Conservation (phyloP, 2,113 vertebrate genomes). For the Crypturellus undulatus region DNA sequence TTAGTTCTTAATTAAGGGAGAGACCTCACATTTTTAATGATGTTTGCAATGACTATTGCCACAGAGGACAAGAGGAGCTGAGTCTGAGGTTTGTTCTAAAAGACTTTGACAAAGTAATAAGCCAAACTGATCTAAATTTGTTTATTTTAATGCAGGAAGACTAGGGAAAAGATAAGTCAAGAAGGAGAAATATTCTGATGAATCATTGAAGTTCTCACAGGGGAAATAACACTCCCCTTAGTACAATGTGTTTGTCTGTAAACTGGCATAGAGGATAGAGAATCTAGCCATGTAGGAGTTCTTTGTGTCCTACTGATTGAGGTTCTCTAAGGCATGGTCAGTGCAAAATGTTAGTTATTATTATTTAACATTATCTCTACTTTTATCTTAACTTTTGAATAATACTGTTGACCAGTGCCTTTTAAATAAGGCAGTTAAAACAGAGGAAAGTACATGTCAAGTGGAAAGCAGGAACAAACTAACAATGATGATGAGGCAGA, state of each 20-base stretch:
- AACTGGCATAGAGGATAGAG: not conserved
- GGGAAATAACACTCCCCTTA: constrained; percentile 21
- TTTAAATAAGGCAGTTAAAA: not conserved
- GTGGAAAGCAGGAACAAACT: not conserved
- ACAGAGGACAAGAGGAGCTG: constrained; percentile 59
- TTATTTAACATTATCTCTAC: not conserved
- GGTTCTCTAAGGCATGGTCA: not conserved
- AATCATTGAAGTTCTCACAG: not conserved
- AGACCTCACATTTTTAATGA: constrained; percentile 80
- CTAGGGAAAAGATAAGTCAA: not conserved
- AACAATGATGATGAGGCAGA: not conserved
- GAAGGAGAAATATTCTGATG: not conserved
- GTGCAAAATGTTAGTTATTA: not conserved
- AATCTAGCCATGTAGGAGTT: not conserved
- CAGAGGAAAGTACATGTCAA: not conserved
- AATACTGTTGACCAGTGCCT: not conserved
- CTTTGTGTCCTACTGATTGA: not conserved
- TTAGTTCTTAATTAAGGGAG: constrained; percentile 86
- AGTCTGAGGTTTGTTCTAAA: constrained; percentile 65
- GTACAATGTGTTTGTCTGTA: not conserved
- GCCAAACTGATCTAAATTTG: constrained; percentile 46
- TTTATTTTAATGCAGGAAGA: constrained; percentile 26
- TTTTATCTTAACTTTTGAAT: not conserved
- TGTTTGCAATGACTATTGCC: constrained; percentile 74
- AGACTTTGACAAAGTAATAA: constrained; percentile 25